phyloP scores from a whole-genome alignment of 2,113 vertebrate genomes.

The Ranitomeya imitator region DNA sequence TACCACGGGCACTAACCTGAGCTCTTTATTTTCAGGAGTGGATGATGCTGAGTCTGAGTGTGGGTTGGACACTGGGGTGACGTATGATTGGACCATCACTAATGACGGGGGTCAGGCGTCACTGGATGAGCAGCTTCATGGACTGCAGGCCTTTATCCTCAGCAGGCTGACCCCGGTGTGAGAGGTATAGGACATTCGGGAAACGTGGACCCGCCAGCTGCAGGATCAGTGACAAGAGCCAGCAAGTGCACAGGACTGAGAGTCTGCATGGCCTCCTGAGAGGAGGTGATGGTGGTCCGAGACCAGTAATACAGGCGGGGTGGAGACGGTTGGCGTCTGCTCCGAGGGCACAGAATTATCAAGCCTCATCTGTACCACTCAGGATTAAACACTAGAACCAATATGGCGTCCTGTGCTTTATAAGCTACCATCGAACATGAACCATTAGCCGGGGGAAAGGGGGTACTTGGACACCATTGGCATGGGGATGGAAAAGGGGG shows the following conservation, averaged over 20 bases:
- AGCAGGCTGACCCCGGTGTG: slow-evolving; percentile 55
- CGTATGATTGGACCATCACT: slow-evolving; percentile 80
- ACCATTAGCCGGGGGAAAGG: too few species aligned
- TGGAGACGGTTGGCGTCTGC: too few species aligned
- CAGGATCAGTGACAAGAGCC: not conserved
- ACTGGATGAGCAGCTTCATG: slow-evolving; percentile 75
- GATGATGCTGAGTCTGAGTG: slow-evolving; percentile 90
- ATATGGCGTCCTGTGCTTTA: too few species aligned
- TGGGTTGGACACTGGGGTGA: slow-evolving; percentile 79
- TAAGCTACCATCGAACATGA: too few species aligned
- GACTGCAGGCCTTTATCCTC: slow-evolving; percentile 66
- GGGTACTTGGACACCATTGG: too few species aligned
- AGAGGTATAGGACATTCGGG: rapidly evolving
- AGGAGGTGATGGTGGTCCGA: too few species aligned
- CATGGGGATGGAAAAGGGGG: too few species aligned
- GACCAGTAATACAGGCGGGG: too few species aligned
- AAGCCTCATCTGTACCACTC: too few species aligned
- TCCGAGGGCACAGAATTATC: too few species aligned
- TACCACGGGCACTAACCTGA: slow-evolving; percentile 57
- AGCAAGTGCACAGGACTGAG: not conserved
- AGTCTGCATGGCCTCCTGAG: not conserved
- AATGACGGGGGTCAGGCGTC: slow-evolving; percentile 72
- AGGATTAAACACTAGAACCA: too few species aligned
- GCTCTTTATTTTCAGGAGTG: slow-evolving; percentile 71
- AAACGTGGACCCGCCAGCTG: not conserved